Percentiles rank a stretch among this genome's conserved stretches.
Conservation (phyloP, 2,113 vertebrate genomes). For the Lophura nycthemera region DNA sequence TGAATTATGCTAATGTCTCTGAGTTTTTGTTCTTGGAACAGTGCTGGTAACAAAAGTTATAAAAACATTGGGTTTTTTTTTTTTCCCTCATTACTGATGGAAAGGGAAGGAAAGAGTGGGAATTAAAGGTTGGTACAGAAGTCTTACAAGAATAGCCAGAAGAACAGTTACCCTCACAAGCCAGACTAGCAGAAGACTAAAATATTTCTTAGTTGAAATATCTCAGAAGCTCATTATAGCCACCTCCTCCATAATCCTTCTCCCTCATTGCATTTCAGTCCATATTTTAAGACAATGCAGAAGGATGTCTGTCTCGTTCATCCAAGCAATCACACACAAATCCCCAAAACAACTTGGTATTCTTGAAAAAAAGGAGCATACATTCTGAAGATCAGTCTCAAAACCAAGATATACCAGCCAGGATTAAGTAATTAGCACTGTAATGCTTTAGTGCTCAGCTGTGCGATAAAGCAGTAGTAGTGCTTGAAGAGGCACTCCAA, state of each 20-base stretch:
- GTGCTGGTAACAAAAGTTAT: neutral
- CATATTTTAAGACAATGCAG: neutral
- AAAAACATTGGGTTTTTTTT: neutral
- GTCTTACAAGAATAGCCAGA: neutral
- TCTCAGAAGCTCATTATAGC: neutral
- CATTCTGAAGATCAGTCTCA: neutral
- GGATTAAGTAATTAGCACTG: neutral
- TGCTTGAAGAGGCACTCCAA: neutral
- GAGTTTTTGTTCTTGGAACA: neutral
- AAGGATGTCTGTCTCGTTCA: neutral
- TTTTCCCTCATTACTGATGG: neutral
- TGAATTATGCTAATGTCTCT: neutral
- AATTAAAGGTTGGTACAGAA: neutral
- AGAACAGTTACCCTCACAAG: neutral
- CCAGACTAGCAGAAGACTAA: neutral
- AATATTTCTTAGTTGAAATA: neutral
- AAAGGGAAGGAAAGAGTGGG: neutral
- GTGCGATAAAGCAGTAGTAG: neutral
- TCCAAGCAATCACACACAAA: fast-evolving
- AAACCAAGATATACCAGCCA: neutral
- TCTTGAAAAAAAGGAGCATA: neutral
- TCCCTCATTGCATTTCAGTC: neutral
- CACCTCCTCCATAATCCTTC: neutral
- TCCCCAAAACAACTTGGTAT: too few species aligned
- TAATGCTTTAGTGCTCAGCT: neutral